Percentiles rank a stretch among this genome's conserved stretches.
Conservation (phyloP, 2,797 vertebrate species). For the Neosilurus hyrtlii region DNA sequence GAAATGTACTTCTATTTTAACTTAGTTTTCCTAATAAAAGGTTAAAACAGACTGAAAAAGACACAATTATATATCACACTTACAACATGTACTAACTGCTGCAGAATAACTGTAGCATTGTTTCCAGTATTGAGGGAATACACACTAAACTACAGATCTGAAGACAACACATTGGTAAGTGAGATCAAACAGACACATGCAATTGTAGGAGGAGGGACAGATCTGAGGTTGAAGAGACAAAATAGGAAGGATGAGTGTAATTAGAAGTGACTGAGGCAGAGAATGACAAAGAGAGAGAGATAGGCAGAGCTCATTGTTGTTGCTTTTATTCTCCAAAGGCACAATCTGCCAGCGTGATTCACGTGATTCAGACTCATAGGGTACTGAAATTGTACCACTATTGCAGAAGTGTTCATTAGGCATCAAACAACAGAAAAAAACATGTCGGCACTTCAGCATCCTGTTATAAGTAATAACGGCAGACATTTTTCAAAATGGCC, state of each 20-base stretch:
- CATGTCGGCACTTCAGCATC: too few species aligned
- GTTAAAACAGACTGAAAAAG: neutral
- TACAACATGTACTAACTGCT: too few species aligned
- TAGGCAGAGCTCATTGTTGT: neutral
- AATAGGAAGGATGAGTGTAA: slow-evolving; percentile 19
- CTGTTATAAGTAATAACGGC: too few species aligned
- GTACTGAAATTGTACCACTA: too few species aligned
- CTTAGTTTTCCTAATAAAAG: neutral
- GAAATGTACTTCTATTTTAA: neutral
- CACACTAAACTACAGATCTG: too few species aligned
- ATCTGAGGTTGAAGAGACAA: neutral
- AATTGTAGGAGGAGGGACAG: neutral
- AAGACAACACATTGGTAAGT: neutral
- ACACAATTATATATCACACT: neutral
- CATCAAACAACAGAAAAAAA: too few species aligned
- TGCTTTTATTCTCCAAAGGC: neutral
- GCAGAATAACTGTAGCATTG: neutral
- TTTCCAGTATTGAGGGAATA: neutral
- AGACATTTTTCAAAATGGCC: too few species aligned
- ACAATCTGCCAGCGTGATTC: neutral
- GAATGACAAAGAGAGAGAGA: neutral
- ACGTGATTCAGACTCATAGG: too few species aligned
- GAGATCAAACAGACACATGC: neutral
- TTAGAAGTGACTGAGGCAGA: slow-evolving; percentile 17
- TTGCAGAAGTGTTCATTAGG: too few species aligned